Base-by-base conservation (phyloP, 2,113 vertebrate species). In the Elephas maximus region DNA sequence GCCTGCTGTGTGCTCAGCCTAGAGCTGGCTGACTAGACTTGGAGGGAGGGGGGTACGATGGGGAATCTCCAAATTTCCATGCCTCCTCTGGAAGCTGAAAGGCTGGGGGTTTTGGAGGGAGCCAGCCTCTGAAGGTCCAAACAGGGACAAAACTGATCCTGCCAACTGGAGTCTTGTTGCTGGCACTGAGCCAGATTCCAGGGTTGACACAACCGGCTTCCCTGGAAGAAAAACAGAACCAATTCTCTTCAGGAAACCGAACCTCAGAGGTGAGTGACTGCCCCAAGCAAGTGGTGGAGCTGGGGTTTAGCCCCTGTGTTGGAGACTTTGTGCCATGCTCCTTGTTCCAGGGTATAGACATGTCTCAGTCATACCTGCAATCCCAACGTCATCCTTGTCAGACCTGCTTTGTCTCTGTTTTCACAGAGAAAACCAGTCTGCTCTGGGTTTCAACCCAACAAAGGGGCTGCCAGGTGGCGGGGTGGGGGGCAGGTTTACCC, bases 341-440 rank as follows among this genome's bases (percentile, higher is more conserved):
- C 21, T 89, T 63, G 24, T 23, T n/a, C n/a, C 33, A 33, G 5
- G 57, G 26, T 33, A 67, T 18, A 8, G 77, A 45, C 2, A 1
- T 14, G 21, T 80, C 82, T 90, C 60, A 5, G 69, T 45, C 5
- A 3, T 33, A 63, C n/a, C 12, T 86, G 18, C 24, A n/a, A 6
- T 78, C 28, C 37, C 79, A 24, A 0, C 12, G 12, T 44, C 62
- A 89, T 69, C 48, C 37, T 65, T 21, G 48, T 81, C 77, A 96
- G 90, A 90, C 84, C 81, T 95, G 95, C 92, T 90, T 37, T 28
- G 30, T 81, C 28, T 92, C 41, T 95, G 63, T 84, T 94, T 90
- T 91, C 93, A 90, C 51, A 33, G 57, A 95, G 93, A 95, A 94
- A 97, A 94, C 82, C 91, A 53, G 79, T 91, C 87, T 65, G 26